Conservation (phyloP, 2,888 invertebrate species). For the Alloscopus bannaensis region DNA sequence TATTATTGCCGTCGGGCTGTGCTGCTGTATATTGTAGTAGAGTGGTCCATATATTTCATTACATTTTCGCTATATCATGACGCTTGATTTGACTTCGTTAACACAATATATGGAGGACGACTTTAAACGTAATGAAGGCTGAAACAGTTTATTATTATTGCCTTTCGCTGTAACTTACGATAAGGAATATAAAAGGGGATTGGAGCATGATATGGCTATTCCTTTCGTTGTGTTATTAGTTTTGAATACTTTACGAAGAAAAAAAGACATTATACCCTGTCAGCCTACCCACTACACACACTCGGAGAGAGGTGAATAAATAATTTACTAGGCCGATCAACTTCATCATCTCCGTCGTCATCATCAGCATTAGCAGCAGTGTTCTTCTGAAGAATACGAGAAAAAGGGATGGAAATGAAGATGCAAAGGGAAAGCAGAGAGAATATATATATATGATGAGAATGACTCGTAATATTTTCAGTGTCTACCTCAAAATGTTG, state of each 20-base stretch:
- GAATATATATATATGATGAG: conserved; percentile 24
- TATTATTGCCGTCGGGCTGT: conserved; percentile 8
- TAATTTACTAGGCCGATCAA: conserved; percentile 43
- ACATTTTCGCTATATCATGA: conserved; percentile 31
- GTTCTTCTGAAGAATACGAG: conserved; percentile 31
- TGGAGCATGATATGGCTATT: background rate
- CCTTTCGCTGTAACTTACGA: conserved; percentile 8
- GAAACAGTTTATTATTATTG: conserved; percentile 31
- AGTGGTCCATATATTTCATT: background rate
- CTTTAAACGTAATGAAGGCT: conserved; percentile 13
- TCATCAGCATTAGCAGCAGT: too few relatives aligned
- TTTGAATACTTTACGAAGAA: conserved; percentile 12
- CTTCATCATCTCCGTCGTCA: conserved; percentile 32
- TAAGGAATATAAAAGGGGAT: background rate
- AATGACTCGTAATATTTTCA: conserved; percentile 49
- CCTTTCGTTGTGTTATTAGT: conserved; percentile 17
- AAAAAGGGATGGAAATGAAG: conserved; percentile 49
- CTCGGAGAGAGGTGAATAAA: conserved; percentile 25
- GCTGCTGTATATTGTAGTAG: conserved; percentile 30
- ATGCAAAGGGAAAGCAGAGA: conserved; percentile 27
- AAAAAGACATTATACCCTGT: conserved; percentile 7
- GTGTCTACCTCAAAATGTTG: conserved; percentile 11
- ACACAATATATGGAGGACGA: conserved; percentile 11
- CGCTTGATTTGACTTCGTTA: conserved; percentile 35
- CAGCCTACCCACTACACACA: background rate